Base-by-base conservation (phyloP, 2,113 vertebrate genomes). In the Rhinoderma darwinii region DNA sequence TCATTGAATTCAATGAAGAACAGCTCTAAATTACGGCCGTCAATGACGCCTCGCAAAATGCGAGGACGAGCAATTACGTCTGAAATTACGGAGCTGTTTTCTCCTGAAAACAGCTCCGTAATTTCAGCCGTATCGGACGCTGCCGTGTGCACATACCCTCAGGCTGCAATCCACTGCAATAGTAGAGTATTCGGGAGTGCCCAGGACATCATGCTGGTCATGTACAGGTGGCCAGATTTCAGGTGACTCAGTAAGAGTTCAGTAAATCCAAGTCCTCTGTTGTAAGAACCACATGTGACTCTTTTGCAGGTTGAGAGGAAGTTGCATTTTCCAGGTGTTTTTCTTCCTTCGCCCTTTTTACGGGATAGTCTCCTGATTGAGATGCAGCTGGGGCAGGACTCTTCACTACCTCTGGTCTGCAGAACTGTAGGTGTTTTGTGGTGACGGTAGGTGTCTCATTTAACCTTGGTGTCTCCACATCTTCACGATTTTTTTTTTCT, bases 221-320 rank as follows among this genome's bases (percentile, higher is more conserved):
- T 25, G n/a, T 7, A 50, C 25, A 41, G 22, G 0, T 11, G 11
- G 9, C 8, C 4, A 12, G 76, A 25, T 51, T 17, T 20, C 15
- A 20, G 25, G 11, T 37, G 75, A 89, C 89, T 96, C 93, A 98
- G 87, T 98, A 99, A 88, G 93, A 96, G 90, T 97, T 96, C 90
- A 99, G 89, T 88, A 99, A 92, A 87, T 97, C 94, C 91, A 96
- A 93, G 90, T 99, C 97, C 86, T 96, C 95, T 73, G 92, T 88
- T 37, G 94, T 91, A 25, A 98, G 90, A 89, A 92, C 91, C n/a
- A 93, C 86, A 4, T 92, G 91, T 20, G 90, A 93, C 83, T 95
- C 93, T 89, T 97, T 97, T 41, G 92, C 88, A n/a, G 92, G 89
- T 30, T 92, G 93, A 4, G 89, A 56, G 63, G 83, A 61, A 61